Evolutionary conservation across 2,113 vertebrate genomes (phyloP), one percentile per base, ranked within the genome.

Genomic region (Heterotilapia buettikoferi): DNA sequence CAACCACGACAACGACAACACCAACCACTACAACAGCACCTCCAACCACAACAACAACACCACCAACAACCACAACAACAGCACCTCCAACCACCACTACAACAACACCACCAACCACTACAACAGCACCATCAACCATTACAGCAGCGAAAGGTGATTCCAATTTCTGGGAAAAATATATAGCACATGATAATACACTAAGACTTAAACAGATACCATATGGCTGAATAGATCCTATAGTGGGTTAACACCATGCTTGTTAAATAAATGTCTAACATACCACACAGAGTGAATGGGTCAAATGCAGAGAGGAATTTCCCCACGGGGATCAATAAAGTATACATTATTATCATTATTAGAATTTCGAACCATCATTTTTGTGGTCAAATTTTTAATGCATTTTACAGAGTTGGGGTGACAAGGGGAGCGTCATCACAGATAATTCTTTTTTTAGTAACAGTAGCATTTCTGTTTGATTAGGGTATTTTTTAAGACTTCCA

Each of bases 11-110:
- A 2, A 14, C 43, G 2, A 0, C 12, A 3, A 2, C 5, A 3
- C 1, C 3, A 3, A 13, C 40, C 12, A 6, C 12, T 1, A 13
- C 40, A 2, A 13, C 12, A 43, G 0, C 5, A 13, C 5, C 40
- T 0, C 11, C 40, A 0, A 13, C 12, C 5, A 6, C 43, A 1
- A 6, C 12, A 1, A 45, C 6, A 0, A 6, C 0, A 1, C 0
- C 6, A 14, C 3, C 13, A 3, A 7, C 4, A 0, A 6, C 40
- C 40, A 43, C 40, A 0, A 14, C 6, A 6, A 45, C 13, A 2
- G 2, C 57, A 14, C 2, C 7, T 4, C 2, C 19, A 14, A 9
- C 14, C 24, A 26, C 47, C 10, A 29, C 29, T 11, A 40, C 38
- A 12, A 9, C 38, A 2, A 29, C 54, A 47, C 13, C 21, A 5